These are phyloP conservation scores for Pteropus rufus DNA, from an alignment of 2,797 vertebrate species.

Conservation along the genomic window DNA sequence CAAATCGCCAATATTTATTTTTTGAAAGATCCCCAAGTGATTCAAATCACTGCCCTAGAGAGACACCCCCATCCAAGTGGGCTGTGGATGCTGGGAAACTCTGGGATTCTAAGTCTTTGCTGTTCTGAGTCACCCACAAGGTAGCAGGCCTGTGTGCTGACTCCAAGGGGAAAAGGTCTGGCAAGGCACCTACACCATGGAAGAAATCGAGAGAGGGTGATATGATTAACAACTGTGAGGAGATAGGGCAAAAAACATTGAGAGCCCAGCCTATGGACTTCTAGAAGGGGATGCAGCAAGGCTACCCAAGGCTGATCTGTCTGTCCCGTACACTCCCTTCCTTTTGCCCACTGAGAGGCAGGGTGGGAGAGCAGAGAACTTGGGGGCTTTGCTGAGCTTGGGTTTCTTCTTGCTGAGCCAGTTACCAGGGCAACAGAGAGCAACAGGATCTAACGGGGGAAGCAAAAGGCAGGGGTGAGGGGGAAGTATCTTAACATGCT, in stretches of 20 bases:
- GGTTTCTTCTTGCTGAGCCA: conserved; percentile 61
- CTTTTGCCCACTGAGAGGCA: conserved; percentile 29
- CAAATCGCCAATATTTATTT: background rate
- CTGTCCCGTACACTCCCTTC: background rate
- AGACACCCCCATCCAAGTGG: background rate
- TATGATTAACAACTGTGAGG: background rate
- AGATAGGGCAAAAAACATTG: background rate
- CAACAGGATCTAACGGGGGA: conserved; percentile 63
- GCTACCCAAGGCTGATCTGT: background rate
- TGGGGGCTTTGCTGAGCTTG: conserved; percentile 58
- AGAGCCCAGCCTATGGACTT: background rate
- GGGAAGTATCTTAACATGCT: conserved; percentile 35
- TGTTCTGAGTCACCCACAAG: background rate
- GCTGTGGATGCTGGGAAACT: background rate
- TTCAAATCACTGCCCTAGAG: background rate
- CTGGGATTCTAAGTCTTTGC: background rate
- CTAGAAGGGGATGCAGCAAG: background rate
- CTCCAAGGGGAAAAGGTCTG: too few relatives aligned
- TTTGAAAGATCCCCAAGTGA: background rate
- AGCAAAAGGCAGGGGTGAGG: conserved; percentile 51
- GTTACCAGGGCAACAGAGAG: conserved; percentile 74
- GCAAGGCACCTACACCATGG: background rate
- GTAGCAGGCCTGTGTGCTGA: background rate
- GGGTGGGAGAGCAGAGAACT: conserved; percentile 42
- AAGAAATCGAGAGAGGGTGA: background rate